phyloP scores from a whole-genome alignment of 2,797 vertebrate genomes.

The Eupleurogrammus muticus region DNA sequence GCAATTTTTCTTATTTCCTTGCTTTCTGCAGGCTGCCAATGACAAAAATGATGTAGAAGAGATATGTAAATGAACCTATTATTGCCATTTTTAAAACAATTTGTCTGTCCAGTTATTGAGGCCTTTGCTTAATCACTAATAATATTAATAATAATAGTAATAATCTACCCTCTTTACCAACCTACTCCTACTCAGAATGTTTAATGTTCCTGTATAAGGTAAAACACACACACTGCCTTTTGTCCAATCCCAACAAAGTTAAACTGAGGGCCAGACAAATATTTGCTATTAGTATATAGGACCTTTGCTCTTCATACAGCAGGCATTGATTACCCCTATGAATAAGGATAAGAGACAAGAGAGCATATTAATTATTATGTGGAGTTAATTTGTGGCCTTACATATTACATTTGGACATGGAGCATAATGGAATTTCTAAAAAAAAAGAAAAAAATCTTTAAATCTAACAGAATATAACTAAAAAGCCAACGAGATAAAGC shows the following conservation, averaged over 20 bases:
- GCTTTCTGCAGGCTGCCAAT: background rate
- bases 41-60: background rate
- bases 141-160: too few species aligned
- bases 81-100: background rate
- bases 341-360: too few species aligned
- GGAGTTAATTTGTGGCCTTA: background rate
- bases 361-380: background rate
- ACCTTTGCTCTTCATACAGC: background rate
- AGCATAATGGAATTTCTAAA: conserved; percentile 22
- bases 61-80: background rate
- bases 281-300: conserved; percentile 3
- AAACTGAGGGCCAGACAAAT: conserved; percentile 5
- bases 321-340: background rate
- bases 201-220: too few species aligned
- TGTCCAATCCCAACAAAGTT: background rate
- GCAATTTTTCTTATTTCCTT: background rate
- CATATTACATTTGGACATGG: conserved; percentile 6
- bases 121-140: background rate
- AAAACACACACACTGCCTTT: background rate
- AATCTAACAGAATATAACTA: conserved; percentile 39
- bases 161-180: too few species aligned
- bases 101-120: background rate
- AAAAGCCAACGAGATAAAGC: conserved; percentile 42
- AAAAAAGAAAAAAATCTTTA: too few species aligned
- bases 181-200: too few species aligned